Conservation (phyloP, 2,113 vertebrate species). For the Capreolus pygargus region DNA sequence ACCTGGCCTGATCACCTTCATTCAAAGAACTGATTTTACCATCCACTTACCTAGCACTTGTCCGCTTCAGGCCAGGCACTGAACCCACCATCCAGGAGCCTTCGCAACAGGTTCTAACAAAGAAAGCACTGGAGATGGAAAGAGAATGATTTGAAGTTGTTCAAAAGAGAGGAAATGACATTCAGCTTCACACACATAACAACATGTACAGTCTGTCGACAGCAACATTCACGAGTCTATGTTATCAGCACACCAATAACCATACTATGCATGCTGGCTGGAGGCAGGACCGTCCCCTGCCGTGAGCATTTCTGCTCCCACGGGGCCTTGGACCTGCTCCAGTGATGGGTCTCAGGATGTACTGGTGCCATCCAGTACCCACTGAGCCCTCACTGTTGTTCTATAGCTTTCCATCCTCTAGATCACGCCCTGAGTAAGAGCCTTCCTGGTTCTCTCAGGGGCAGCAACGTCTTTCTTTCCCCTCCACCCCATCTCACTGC, state of each 20-base stretch:
- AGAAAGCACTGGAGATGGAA: neutral
- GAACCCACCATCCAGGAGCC: neutral
- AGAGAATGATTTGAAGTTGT: neutral
- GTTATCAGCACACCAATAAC: neutral
- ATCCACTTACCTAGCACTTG: neutral
- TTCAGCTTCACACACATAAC: neutral
- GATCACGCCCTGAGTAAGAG: neutral
- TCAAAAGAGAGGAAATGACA: neutral
- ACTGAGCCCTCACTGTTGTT: neutral
- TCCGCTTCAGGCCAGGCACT: neutral
- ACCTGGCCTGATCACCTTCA: neutral
- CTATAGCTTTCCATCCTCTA: neutral
- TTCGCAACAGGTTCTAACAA: neutral
- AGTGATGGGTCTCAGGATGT: accelerated
- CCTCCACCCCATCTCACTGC: neutral
- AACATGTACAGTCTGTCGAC: neutral
- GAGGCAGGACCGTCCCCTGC: neutral
- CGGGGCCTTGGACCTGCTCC: neutral
- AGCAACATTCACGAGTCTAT: neutral
- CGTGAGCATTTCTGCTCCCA: accelerated
- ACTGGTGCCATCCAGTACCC: accelerated
- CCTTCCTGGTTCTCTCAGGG: neutral
- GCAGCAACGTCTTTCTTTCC: neutral
- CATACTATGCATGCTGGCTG: neutral
- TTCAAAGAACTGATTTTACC: neutral